These are phyloP conservation scores for Budorcas taxicolor DNA, from an alignment of 2,113 vertebrate species.

Conservation along the genomic window DNA sequence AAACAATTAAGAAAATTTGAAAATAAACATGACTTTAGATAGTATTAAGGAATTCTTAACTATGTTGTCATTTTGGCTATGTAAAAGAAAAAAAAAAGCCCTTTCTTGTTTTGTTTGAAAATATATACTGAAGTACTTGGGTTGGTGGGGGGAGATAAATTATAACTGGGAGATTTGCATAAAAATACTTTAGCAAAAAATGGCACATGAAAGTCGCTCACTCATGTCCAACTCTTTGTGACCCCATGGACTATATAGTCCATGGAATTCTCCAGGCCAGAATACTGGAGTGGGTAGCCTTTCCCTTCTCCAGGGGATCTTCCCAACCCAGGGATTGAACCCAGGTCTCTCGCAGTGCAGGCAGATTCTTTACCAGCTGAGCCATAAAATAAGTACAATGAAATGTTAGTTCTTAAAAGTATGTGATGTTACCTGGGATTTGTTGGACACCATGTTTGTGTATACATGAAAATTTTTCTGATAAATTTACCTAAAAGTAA, in stretches of 20 bases:
- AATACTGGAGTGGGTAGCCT: background rate
- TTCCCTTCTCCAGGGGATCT: background rate
- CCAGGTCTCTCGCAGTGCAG: background rate
- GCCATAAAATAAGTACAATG: background rate
- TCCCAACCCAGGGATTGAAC: background rate
- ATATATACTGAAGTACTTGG: background rate
- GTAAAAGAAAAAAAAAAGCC: background rate
- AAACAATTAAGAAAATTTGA: background rate
- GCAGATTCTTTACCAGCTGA: background rate
- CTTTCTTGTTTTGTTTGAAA: background rate
- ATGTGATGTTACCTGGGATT: background rate
- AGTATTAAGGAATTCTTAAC: background rate
- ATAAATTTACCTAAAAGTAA: background rate
- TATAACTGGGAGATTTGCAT: background rate
- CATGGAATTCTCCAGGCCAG: background rate
- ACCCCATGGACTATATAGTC: background rate
- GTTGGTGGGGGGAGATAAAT: background rate
- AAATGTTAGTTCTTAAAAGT: background rate
- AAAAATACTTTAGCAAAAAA: background rate
- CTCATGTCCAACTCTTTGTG: background rate
- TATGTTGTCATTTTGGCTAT: background rate
- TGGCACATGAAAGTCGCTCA: background rate
- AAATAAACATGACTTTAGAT: background rate
- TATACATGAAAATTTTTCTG: background rate
- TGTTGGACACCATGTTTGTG: background rate